Evolutionary conservation across 2,797 vertebrate species (phyloP), one percentile per base, ranked within the genome.

Genomic region (Poecilia velifera): DNA sequence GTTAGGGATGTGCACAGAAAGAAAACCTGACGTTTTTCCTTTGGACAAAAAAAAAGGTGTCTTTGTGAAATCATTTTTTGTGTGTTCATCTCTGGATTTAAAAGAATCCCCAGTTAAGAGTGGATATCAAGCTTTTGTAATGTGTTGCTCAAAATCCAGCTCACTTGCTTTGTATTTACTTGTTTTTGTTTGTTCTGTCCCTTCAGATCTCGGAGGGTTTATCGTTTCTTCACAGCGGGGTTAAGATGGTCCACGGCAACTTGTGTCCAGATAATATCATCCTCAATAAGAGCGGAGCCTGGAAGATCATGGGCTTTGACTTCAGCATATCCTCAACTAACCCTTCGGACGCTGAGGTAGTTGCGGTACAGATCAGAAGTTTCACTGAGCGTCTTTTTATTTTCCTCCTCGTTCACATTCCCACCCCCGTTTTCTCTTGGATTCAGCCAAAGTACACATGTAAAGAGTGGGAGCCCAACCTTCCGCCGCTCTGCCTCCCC

Each of bases 221-320:
- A 79, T 97, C 98, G 16, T 99, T 99, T 94, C 96, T 99, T 82
- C 98, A 99, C 93, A 97, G 96, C 72, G 98, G 98, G 76, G 98
- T 99, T 39, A 99, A 99, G 95, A 99, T 99, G 98, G 96, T 99
- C 82, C 98, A 99, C 84, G 97, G 98, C 72, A 99, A 99, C 92
- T 91, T 99, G 89, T 97, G 96, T 91, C 95, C 91, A 77, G 97
- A 99, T 94, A 99, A 99, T 91, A 95, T 99, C 88, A 99, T 99
- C 92, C 94, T 99, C 84, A 99, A 99, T 94, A 99, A 99, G 93
- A 99, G 97, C 66, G 98, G 98, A 82, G 96, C 97, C 28, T 99
- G 98, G 98, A 99, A 99, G 96, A 99, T 99, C 90, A 99, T 98
- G 98, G 98, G 98, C 77, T 99, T 99, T 90, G 98, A 99, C 94